Percentiles rank a stretch among this genome's conserved stretches.
Conservation (phyloP, 2,113 vertebrate genomes). For the Dunckerocampus dactyliophorus region DNA sequence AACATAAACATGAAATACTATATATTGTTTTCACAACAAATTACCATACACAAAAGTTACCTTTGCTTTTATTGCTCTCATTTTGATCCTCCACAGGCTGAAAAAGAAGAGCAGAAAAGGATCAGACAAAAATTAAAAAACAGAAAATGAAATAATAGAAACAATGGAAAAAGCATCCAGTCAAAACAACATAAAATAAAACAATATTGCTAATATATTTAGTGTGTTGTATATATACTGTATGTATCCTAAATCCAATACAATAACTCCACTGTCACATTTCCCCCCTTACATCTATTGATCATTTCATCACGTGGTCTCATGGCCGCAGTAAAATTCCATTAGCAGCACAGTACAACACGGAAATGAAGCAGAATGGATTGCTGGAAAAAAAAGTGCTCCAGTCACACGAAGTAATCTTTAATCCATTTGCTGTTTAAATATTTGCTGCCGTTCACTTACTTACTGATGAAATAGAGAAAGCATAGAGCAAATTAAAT, state of each 20-base stretch:
- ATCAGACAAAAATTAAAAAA: background rate
- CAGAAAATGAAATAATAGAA: background rate
- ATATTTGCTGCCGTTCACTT: background rate
- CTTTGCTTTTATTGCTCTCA: constrained; percentile 49
- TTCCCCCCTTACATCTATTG: constrained; percentile 50
- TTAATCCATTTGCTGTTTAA: background rate
- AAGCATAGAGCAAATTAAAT: too few species aligned
- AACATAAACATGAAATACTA: background rate
- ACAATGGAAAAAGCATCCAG: background rate
- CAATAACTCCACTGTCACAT: background rate
- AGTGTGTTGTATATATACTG: background rate
- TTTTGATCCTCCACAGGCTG: constrained; percentile 74
- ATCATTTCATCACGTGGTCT: constrained; percentile 50
- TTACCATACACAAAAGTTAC: constrained; percentile 16
- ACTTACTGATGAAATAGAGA: background rate
- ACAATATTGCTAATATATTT: background rate
- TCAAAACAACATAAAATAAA: background rate
- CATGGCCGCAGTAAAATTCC: constrained; percentile 51
- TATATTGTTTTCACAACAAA: background rate
- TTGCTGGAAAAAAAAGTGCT: background rate
- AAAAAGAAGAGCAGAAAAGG: background rate
- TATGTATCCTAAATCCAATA: background rate
- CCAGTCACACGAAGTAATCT: background rate
- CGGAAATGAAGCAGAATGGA: constrained; percentile 14
- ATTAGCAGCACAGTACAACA: constrained; percentile 30